Base-by-base conservation (phyloP, 2,797 vertebrate species). In the Acridotheres tristis region DNA sequence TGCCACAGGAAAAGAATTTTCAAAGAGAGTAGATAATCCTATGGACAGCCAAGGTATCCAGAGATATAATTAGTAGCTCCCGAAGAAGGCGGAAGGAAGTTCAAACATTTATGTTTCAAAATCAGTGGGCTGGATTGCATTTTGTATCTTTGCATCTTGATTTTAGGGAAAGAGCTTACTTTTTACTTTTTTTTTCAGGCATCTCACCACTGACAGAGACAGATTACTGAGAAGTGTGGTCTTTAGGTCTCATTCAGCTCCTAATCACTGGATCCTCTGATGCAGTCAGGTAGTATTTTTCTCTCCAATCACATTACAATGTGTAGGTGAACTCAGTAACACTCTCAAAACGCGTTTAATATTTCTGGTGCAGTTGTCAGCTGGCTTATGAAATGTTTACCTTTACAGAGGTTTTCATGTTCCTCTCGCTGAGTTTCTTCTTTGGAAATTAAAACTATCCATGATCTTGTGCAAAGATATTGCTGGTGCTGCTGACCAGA, bases 401-500 rank as follows among this genome's bases (percentile, higher is more conserved):
- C 62, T 95, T 86, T 82, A 69, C 65, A 65, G 61, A 30, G 42
- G 26, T 36, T 92, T 89, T 45, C 0, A 0, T 47, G 16, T 47
- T 94, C 51, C 29, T 89, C 45, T 90, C 1, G 0, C 43, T 38
- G 71, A 86, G 55, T 84, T 86, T 55, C 20, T 17, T 78, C 55
- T 51, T 74, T 54, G 74, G 57, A 95, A 94, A 90, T 95, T 82
- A 94, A 94, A 94, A 34, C 26, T 61, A 54, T 43, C 67, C 71
- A 14, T 67, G 90, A 90, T 68, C 73, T 36, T 38, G 74, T 47
- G 40, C 67, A 85, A 79, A 84, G 80, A 79, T 68, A 66, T 53
- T 79, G 71, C 77, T 19, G 50, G 23, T n/a, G 59, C 77, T 89
- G 80, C 88, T 95, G 95, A 95, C 90, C 88, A 94, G 36, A 48